Evolutionary conservation across 2,797 vertebrate genomes (phyloP), one percentile per base, ranked within the genome.

Genomic region (Taenioides sp.): DNA sequence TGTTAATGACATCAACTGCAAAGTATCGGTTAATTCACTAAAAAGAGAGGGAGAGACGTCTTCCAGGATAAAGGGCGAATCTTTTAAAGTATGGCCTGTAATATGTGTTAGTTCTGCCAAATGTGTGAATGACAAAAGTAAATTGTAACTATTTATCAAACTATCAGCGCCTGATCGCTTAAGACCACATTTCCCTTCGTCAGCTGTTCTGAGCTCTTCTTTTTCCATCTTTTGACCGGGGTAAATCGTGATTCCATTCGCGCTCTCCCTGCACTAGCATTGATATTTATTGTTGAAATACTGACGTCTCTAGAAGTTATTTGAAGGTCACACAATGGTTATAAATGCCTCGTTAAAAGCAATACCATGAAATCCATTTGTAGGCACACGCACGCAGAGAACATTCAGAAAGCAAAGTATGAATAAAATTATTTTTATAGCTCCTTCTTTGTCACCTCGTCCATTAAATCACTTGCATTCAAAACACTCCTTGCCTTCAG

Each of bases 131-230:
- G 81, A 66, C 78, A 66, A 72, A 79, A 43, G 69, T 67, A 69
- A 84, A 80, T 73, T 61, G 23, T 2, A 25, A 69, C 73, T 77
- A 88, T 87, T 70, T 81, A 80, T 89, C 84, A 87, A 87, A 70
- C 67, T 59, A 73, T 81, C 82, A 60, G 57, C 69, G 4, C 70
- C 63, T 40, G 25, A 49, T 82, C 72, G 62, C 80, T 79, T 81
- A 73, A 71, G 31, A 61, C 25, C 73, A 37, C 0, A 20, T 34
- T 16, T 49, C 71, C 67, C 69, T 70, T 22, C 47, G 14, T 72
- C 10, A 2, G 43, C 11, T 6, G 18, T 7, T 77, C 71, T 67
- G 18, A 37, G 70, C 50, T 63, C 77, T 58, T 65, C 23, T 73
- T 79, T 86, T 87, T 86, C 82, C 74, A 2, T 55, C 43, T 52